Evolutionary conservation across 2,797 vertebrate species (phyloP), one percentile per base, ranked within the genome.

Genomic region (Poeciliopsis presidionis): DNA sequence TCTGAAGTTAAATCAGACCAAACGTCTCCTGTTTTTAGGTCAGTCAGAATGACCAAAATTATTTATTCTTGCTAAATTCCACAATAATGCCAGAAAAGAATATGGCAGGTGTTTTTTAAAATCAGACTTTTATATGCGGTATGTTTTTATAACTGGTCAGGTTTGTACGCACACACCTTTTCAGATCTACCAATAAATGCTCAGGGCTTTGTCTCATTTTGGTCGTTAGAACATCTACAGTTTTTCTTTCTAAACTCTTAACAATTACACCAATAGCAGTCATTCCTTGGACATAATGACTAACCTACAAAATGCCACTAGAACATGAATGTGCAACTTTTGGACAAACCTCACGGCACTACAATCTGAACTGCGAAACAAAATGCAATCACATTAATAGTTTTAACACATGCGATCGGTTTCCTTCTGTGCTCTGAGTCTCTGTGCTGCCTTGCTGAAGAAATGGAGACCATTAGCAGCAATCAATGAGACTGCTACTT

Each of bases 401-500:
- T 53, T 39, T 55, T 12, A 73, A 61, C 30, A 61, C 28, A 61
- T 33, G 49, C 11, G 49, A 39, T 25, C 7, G 7, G 30, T 55
- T n/a, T 53, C 72, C 49, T n/a, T 39, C 30, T 33, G 49, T 20
- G 33, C 16, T 53, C 33, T 36, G 25, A 57, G 72, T 73, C 57
- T 81, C 61, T 80, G 69, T 46, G 76, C 67, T 1, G 13, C 33
- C 12, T 39, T 80, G 76, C 77, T 73, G 59, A 85, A 72, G 76
- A 78, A 75, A 82, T 45, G 63, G 70, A 78, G 57, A 75, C 76
- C 80, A 61, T 90, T 82, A 81, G 83, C 70, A 69, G 72, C n/a
- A 63, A 88, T 90, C 91, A 74, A 89, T 90, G 78, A 5, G 41
- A 53, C 63, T 45, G 39, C 73, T 51, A 51, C 83, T 82, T 30